These are phyloP conservation scores for Spodoptera littoralis DNA, from an alignment of 2,888 invertebrate genomes.

Conservation along the genomic window DNA sequence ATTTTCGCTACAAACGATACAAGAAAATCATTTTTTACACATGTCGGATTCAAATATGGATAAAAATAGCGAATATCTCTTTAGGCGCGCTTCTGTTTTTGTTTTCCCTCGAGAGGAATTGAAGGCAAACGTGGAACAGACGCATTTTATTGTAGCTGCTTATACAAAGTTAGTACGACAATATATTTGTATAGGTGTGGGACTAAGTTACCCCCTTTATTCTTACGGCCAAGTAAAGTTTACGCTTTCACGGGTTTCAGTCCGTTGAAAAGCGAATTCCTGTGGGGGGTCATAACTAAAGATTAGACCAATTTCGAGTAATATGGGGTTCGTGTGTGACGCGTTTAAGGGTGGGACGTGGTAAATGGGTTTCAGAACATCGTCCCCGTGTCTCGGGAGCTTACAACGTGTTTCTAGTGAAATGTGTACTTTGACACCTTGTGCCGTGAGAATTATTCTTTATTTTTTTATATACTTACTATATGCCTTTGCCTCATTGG, in stretches of 20 bases:
- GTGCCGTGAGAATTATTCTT: conserved; percentile 8
- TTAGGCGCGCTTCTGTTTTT: conserved; percentile 44
- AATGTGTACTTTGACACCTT: conserved; percentile 31
- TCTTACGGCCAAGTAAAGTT: conserved; percentile 51
- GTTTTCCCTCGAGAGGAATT: conserved; percentile 58
- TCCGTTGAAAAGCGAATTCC: conserved; percentile 69
- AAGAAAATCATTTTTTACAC: conserved; percentile 43
- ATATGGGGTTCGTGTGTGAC: conserved; percentile 72
- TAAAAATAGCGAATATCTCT: conserved; percentile 45
- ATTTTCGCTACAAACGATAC: conserved; percentile 36
- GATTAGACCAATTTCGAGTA: conserved; percentile 78
- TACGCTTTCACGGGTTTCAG: conserved; percentile 44
- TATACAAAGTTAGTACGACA: conserved; percentile 63
- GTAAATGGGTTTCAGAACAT: conserved; percentile 76
- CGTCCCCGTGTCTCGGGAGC: conserved; percentile 64
- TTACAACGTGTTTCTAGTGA: conserved; percentile 50
- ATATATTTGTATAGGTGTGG: conserved; percentile 54
- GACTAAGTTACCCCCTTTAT: conserved; percentile 48
- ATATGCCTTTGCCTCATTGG: background rate
- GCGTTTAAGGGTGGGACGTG: conserved; percentile 71
- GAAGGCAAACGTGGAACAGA: conserved; percentile 62
- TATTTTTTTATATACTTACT: background rate
- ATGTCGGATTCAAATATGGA: conserved; percentile 44
- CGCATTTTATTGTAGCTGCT: conserved; percentile 65
- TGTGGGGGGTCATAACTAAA: conserved; percentile 72